Conservation (phyloP, 2,797 vertebrate genomes). For the Caiman crocodilus region DNA sequence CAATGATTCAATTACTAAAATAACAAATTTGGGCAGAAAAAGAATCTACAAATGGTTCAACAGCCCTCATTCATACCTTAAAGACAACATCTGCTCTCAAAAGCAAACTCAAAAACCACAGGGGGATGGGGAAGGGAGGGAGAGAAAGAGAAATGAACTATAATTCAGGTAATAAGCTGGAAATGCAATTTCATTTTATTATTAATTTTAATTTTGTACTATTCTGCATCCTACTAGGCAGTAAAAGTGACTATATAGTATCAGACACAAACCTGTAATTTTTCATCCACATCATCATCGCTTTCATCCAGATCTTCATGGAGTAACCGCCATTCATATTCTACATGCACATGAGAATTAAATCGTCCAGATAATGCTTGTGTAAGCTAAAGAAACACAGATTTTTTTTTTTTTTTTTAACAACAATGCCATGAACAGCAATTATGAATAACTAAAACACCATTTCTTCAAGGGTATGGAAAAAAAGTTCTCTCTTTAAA, state of each 20-base stretch:
- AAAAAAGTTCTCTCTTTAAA: not conserved
- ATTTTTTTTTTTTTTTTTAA: too few species aligned
- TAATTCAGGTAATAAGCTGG: not conserved
- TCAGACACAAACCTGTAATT: conserved; percentile 83
- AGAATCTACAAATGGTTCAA: not conserved
- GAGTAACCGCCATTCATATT: conserved; percentile 98
- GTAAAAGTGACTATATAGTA: not conserved
- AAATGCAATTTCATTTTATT: not conserved
- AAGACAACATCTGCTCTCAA: not conserved
- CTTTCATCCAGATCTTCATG: conserved; percentile 97
- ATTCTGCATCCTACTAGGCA: not conserved
- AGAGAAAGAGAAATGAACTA: not conserved
- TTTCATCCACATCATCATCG: conserved; percentile 97
- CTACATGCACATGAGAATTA: conserved; percentile 96
- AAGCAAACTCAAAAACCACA: not conserved
- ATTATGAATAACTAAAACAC: not conserved
- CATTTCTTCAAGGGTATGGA: not conserved
- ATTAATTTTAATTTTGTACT: not conserved
- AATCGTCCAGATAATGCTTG: conserved; percentile 96
- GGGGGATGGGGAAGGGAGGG: not conserved
- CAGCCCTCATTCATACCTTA: not conserved
- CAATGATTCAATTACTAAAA: not conserved
- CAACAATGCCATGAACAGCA: rapidly evolving
- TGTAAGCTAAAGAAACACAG: conserved; percentile 84
- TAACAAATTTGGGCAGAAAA: not conserved